Base-by-base conservation (phyloP, 1,140 invertebrate genomes). In the Pomacea maculata region DNA sequence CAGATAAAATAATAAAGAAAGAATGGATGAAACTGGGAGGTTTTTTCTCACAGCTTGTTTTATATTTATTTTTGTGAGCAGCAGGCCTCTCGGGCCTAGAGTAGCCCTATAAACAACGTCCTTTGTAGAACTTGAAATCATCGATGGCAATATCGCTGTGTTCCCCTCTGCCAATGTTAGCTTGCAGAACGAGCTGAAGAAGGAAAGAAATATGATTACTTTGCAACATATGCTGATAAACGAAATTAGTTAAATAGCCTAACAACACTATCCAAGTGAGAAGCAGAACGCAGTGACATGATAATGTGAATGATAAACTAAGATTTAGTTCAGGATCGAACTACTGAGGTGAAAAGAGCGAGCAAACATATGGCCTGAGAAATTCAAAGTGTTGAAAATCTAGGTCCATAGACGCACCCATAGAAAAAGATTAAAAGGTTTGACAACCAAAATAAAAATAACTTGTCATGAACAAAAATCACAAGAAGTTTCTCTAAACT, bases 91-190 rank as follows among this genome's bases (percentile, higher is more conserved):
- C 15, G 29, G 19, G 52, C 71, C 25, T 17, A 11, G 54, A 73
- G 25, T 45, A 21, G 57, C 57, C 25, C 61, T 54, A 77, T 29
- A 77, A 45, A 29, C 75, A 77, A 34, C 75, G 75, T 21, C 75
- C 75, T 65, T 21, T 12, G 64, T 77, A 77, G 63, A 77, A 67
- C 15, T 19, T 7, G 75, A 77, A 77, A 65, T 77, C 75, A 52
- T 77, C 75, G 34, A 77, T 45, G 52, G 75, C 75, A 11, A 77
- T 67, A 63, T 77, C 75, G 25, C 29, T 65, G 55, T 67, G 61
- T 45, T 77, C 45, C 3, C 75, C 75, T 15, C 7, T 29, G 9
- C 75, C 75, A 11, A 77, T 67, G 63, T 17, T 77, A 15, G 75
- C 63, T 54, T 77, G 75, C 17, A 77, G 75, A n/a, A 77, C 14